Conservation (phyloP, 2,797 vertebrate genomes). For the Telmatherina bonti region DNA sequence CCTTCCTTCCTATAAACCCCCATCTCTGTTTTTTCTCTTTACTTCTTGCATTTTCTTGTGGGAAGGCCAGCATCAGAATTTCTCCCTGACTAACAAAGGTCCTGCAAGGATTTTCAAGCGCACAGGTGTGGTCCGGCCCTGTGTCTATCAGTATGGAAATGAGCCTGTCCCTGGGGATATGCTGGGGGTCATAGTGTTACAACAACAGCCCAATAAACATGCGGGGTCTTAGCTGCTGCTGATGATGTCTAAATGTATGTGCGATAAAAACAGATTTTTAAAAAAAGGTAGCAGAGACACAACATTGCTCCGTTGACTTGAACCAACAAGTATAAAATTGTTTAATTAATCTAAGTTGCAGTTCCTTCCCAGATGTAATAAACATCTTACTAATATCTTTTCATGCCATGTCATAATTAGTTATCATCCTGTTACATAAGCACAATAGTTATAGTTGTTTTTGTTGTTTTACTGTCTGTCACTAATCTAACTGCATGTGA, state of each 20-base stretch:
- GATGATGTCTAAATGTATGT: slow-evolving; percentile 5
- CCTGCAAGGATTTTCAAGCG: slow-evolving; percentile 46
- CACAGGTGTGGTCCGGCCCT: slow-evolving; percentile 64
- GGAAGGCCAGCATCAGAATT: slow-evolving; percentile 60
- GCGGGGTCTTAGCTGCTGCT: slow-evolving; percentile 49
- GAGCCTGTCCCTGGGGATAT: slow-evolving; percentile 36
- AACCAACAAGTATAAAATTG: not conserved
- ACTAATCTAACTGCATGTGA: slow-evolving; percentile 1
- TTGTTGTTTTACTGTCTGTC: slow-evolving; percentile 14
- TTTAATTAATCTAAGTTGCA: slow-evolving; percentile 10
- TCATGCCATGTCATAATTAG: not conserved
- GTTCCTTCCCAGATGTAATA: not conserved
- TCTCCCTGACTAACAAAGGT: slow-evolving; percentile 48
- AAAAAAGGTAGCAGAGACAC: not conserved
- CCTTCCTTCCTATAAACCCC: slow-evolving; percentile 12
- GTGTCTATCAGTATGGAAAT: slow-evolving; percentile 75
- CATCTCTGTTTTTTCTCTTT: slow-evolving; percentile 5
- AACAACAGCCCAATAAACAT: slow-evolving; percentile 32
- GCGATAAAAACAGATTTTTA: slow-evolving; percentile 6
- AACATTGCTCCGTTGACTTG: slow-evolving; percentile 9
- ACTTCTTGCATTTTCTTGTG: slow-evolving; percentile 24
- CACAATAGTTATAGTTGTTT: not conserved
- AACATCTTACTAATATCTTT: slow-evolving; percentile 23
- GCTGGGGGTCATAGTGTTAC: slow-evolving; percentile 43
- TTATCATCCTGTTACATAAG: slow-evolving; percentile 29